A percentile compares a stretch with the other conserved stretches of the same genome.
Conservation (phyloP, 2,113 vertebrate genomes). For the Trachemys scripta region DNA sequence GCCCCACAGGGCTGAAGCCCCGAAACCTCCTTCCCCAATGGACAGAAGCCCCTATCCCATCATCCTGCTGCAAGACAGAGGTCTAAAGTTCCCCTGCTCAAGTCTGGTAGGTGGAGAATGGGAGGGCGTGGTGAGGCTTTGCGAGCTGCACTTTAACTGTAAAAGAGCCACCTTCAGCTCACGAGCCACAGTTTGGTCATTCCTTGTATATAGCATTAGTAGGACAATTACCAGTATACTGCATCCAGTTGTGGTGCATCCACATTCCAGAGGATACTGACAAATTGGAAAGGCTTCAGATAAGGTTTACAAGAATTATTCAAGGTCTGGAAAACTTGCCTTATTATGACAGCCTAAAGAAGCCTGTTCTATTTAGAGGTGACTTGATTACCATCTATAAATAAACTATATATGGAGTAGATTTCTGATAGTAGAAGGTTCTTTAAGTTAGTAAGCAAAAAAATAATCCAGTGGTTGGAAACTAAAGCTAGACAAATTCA, state of each 20-base stretch:
- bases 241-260: neutral
- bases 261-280: neutral
- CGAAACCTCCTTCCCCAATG: too few species aligned
- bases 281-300: neutral
- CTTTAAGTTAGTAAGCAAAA: neutral
- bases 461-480: neutral
- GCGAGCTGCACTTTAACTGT: too few species aligned
- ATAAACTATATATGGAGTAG: neutral
- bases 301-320: neutral
- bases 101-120: too few species aligned
- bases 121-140: too few species aligned
- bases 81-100: too few species aligned
- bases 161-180: too few species aligned
- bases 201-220: neutral
- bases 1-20: too few species aligned
- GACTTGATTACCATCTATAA: neutral
- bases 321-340: neutral
- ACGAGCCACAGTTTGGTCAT: too few species aligned
- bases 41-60: too few species aligned
- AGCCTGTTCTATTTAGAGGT: neutral
- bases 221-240: neutral
- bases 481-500: neutral
- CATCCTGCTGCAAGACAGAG: too few species aligned
- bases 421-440: neutral
- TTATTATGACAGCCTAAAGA: neutral